Evolutionary conservation across 2,888 invertebrate species (phyloP), one percentile per base, ranked within the genome.

Genomic region (Nymphalis urticae): DNA sequence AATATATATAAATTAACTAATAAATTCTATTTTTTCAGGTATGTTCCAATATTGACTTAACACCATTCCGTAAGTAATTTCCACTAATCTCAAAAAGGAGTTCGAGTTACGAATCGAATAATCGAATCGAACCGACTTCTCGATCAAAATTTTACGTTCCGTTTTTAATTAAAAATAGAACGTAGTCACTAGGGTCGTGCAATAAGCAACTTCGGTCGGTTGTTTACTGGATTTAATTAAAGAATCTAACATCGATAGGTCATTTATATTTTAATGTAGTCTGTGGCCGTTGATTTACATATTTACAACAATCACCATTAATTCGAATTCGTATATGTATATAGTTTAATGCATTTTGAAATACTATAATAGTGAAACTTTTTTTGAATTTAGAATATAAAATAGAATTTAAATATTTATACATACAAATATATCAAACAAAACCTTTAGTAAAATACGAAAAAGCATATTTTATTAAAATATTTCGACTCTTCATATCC

Each of bases 1-100:
- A 32, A 5, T 32, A 32, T 32, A 6, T 32, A 32, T 32, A 42
- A 13, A 78, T 73, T 75, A 13, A 47, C 78, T 77, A 56, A 32
- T 80, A 80, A 9, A 42, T 42, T 58, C 81, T 82, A 81, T 84
- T 74, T 73, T 88, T 87, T 73, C 89, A 89, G 89, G 89, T 89
- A 89, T 81, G 88, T 77, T 27, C 53, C 51, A 58, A 58, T 17
- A 36, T 42, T 42, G 36, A 42, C 36, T n/a, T 42, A 9, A 9
- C 19, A 58, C 19, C 54, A 32, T 27, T 42, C 63, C 42, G 17
- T 13, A 47, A 50, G 60, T 24, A 10, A 47, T n/a, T 6, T 21
- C 36, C 48, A 48, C 48, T 51, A 17, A 58, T 19, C 8, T 24
- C 21, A 27, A 36, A 24, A 56, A 32, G 1, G 42, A 51, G 32